Percentiles rank a stretch among this genome's conserved stretches.
These are phyloP conservation scores for Muschampia plurimacula DNA, from an alignment of 2,888 invertebrate genomes.

Conservation along the genomic window DNA sequence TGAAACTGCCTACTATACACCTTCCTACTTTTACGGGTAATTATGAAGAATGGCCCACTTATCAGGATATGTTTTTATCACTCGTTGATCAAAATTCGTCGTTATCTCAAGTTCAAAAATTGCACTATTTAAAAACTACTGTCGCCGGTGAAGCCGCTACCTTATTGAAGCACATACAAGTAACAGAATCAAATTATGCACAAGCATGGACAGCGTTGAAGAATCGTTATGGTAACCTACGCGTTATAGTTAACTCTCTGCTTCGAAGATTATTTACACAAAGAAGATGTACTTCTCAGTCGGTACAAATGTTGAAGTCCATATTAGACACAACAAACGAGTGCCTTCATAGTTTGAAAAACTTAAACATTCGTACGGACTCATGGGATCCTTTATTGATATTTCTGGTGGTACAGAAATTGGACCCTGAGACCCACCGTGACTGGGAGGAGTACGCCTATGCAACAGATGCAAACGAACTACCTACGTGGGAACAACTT, in stretches of 20 bases:
- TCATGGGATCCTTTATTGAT: constrained; percentile 44
- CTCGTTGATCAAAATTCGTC: constrained; percentile 1
- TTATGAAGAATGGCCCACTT: constrained; percentile 5
- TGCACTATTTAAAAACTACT: constrained; percentile 45
- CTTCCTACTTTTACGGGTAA: background rate
- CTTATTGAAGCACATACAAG: constrained; percentile 37
- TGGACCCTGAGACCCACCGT: constrained; percentile 47
- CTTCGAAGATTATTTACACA: constrained; percentile 45
- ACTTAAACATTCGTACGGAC: constrained; percentile 42
- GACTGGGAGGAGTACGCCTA: constrained; percentile 45
- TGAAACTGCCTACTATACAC: background rate
- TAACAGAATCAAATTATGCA: constrained; percentile 41
- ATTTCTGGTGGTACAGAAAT: constrained; percentile 45
- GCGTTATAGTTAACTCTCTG: constrained; percentile 42
- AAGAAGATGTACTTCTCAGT: constrained; percentile 40
- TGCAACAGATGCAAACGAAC: constrained; percentile 28
- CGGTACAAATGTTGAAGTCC: constrained; percentile 44
- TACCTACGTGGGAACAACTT: constrained; percentile 40
- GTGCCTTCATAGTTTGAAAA: constrained; percentile 39
- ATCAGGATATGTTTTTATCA: constrained; percentile 4
- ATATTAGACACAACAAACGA: constrained; percentile 44
- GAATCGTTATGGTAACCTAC: constrained; percentile 44
- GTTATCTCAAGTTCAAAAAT: constrained; percentile 42
- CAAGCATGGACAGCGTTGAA: constrained; percentile 43
- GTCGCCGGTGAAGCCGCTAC: constrained; percentile 44